Evolutionary conservation across 2,797 vertebrate species (phyloP), one percentile per base, ranked within the genome.

Genomic region (Sebastes kiyomatsui): DNA sequence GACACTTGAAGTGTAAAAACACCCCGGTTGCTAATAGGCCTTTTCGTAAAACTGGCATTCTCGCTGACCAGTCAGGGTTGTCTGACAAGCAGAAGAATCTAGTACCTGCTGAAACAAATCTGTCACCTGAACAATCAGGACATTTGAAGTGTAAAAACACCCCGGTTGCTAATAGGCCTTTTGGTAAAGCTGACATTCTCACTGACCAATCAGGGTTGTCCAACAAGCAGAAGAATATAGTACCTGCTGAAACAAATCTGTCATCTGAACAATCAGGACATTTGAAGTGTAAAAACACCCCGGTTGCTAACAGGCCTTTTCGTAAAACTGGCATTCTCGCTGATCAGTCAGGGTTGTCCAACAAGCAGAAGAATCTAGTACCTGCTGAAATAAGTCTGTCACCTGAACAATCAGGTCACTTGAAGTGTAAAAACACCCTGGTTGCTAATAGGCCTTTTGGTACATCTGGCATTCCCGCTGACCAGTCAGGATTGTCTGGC

Each of bases 91-190:
- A 46, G 42, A 46, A 18, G 42, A 46, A 7, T 54, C 10, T 38
- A 25, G 42, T 69, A 65, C 46, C 74, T 72, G 27, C 62, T 55
- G 89, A 92, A 85, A 75, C 27, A 10, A 68, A 64, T 72, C 27
- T 49, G 6, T 14, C 30, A 23, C 25, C 73, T 77, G 88, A 89
- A 74, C 84, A 78, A 7, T 72, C 82, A 11, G 87, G 46, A 79
- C 23, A 81, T 23, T 56, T 88, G 35, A 91, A 86, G 33, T 80
- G 81, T 82, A 91, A 90, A 85, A 84, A 68, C 32, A 76, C 28
- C 13, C 13, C 9, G 1, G 46, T 54, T 76, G 65, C 72, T 25
- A 84, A 25, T 23, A 81, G 27, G 12, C 14, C 71, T 68, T 58
- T 59, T 64, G 35, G 72, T 82, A 25, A 32, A 52, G 49, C 4